These are phyloP conservation scores for Acanthopagrus latus DNA, from an alignment of 2,797 vertebrate genomes.

Conservation along the genomic window DNA sequence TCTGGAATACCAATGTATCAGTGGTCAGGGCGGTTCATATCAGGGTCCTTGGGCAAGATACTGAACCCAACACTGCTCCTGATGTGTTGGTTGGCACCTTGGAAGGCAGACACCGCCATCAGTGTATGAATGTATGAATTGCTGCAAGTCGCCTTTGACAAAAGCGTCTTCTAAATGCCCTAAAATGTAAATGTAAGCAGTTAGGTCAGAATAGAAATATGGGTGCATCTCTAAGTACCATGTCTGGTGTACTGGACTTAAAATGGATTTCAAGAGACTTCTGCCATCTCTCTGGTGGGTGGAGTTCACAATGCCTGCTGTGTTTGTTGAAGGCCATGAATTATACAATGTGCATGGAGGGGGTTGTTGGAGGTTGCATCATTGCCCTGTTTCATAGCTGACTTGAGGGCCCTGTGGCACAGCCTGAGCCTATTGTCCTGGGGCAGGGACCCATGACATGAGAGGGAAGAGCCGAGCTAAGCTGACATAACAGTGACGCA, in stretches of 20 bases:
- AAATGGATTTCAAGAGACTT: slow-evolving; percentile 34
- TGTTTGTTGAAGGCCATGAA: slow-evolving; percentile 43
- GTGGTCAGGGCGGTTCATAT: too few species aligned
- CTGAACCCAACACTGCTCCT: too few species aligned
- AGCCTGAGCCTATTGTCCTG: slow-evolving; percentile 61
- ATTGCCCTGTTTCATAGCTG: slow-evolving; percentile 56
- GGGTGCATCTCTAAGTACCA: not conserved
- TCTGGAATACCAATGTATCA: not conserved
- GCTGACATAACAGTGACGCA: slow-evolving; percentile 58
- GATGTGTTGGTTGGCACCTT: too few species aligned
- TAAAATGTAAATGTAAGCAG: too few species aligned
- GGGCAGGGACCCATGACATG: slow-evolving; percentile 59
- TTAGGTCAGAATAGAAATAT: not conserved
- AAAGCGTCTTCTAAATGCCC: too few species aligned
- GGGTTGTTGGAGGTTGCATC: slow-evolving; percentile 58
- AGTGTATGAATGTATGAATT: too few species aligned
- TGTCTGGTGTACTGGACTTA: not conserved
- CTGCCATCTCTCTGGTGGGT: slow-evolving; percentile 9
- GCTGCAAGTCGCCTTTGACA: too few species aligned
- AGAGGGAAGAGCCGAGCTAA: slow-evolving; percentile 28
- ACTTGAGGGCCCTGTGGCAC: slow-evolving; percentile 38
- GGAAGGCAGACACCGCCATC: too few species aligned
- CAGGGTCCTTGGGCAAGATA: too few species aligned
- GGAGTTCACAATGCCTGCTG: slow-evolving; percentile 26
- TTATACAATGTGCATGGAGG: slow-evolving; percentile 41